These are phyloP conservation scores for Xenopus petersii DNA, from an alignment of 2,797 vertebrate genomes.

Conservation along the genomic window DNA sequence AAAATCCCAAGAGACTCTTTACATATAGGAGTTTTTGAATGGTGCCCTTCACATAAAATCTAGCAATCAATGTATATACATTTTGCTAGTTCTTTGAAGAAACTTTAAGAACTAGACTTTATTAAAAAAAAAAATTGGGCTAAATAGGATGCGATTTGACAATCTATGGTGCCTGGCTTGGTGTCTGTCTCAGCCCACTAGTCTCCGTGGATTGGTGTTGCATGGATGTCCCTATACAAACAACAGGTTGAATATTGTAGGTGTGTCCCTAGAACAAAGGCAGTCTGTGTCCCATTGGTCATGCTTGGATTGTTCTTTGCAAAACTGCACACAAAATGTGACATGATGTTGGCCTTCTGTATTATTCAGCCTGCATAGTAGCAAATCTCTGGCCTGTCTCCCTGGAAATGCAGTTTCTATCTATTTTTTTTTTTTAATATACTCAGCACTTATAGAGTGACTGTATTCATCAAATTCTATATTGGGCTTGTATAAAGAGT, in stretches of 20 bases:
- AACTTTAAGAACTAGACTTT: not conserved
- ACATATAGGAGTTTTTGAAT: no score
- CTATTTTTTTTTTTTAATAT: constrained; percentile 1
- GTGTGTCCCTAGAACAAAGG: constrained; percentile 91
- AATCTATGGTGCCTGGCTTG: constrained; percentile 73
- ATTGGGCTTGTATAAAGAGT: not conserved
- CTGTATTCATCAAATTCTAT: constrained; percentile 6
- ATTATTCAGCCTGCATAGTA: constrained; percentile 93
- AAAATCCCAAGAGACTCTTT: no score
- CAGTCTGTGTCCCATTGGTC: constrained; percentile 98
- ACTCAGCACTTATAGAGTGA: constrained; percentile 3
- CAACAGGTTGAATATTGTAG: constrained; percentile 99
- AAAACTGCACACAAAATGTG: constrained; percentile 79
- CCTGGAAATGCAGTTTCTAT: constrained; percentile 75
- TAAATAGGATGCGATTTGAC: constrained; percentile 30
- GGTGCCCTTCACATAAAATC: no score
- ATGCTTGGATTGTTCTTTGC: constrained; percentile 87
- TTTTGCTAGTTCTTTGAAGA: not conserved
- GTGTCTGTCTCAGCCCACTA: constrained; percentile 65
- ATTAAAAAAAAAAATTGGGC: not conserved
- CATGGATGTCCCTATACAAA: constrained; percentile 87
- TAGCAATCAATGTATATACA: no score
- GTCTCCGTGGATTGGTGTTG: constrained; percentile 71
- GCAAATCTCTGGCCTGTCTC: constrained; percentile 79
- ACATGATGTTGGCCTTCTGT: constrained; percentile 80